Conservation (phyloP, 2,888 invertebrate species). For the Polymixis lichenea region DNA sequence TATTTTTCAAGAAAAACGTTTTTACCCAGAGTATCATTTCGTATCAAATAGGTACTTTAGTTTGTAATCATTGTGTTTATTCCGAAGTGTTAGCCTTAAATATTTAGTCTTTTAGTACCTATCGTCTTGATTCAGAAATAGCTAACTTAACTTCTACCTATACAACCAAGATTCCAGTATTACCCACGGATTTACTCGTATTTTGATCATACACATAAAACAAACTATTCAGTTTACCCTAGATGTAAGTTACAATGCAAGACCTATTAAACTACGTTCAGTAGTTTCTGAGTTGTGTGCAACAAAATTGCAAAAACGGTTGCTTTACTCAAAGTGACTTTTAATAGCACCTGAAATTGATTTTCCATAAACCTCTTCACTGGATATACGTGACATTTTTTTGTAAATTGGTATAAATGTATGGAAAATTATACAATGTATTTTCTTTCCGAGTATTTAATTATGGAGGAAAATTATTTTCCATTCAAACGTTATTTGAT, state of each 20-base stretch:
- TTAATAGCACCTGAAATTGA: constrained; percentile 37
- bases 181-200: neutral
- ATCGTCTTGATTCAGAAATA: neutral
- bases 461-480: neutral
- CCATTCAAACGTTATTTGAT: neutral
- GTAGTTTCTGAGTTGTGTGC: constrained; percentile 57
- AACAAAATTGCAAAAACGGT: constrained; percentile 60
- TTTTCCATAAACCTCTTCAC: constrained; percentile 31
- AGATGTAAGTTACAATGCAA: constrained; percentile 53
- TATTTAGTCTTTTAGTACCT: neutral
- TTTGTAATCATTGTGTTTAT: neutral
- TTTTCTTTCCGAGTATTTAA: neutral
- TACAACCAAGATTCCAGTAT: neutral
- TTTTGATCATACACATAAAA: constrained; percentile 29
- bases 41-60: no score
- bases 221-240: constrained; percentile 33
- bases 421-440: constrained; percentile 20
- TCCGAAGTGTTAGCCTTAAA: neutral
- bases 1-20: no score
- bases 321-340: constrained; percentile 43
- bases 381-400: constrained; percentile 19
- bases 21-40: no score
- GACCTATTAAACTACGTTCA: constrained; percentile 56
- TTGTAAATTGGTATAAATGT: neutral
- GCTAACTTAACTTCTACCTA: neutral